Evolutionary conservation across 2,888 invertebrate species (phyloP).

Genomic region (Leptinotarsa juncta): DNA sequence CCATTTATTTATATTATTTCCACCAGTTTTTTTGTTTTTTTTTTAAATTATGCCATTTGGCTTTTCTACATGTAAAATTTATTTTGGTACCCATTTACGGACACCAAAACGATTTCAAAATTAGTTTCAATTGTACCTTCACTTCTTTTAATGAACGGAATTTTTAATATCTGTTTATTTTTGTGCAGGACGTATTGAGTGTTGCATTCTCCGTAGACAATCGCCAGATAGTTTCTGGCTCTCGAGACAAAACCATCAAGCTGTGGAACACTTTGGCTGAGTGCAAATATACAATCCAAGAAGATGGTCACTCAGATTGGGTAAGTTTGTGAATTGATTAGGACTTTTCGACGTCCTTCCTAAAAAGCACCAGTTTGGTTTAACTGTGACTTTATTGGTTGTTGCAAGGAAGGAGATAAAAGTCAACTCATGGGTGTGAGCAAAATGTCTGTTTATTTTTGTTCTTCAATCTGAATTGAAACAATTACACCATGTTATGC

Average conservation of each 20-base stretch:
- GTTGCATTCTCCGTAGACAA: slow-evolving; percentile 99
- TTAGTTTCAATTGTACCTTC: not conserved
- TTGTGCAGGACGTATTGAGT: slow-evolving; percentile 90
- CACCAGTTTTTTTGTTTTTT: too few relatives aligned
- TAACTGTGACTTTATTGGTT: slow-evolving; percentile 39
- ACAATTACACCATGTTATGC: slow-evolving; percentile 39
- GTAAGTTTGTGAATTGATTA: slow-evolving; percentile 66
- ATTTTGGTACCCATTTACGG: too few relatives aligned
- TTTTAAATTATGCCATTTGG: too few relatives aligned
- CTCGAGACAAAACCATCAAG: slow-evolving; percentile 98
- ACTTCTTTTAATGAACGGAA: not conserved
- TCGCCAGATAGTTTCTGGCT: slow-evolving; percentile 99
- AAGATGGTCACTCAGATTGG: slow-evolving; percentile 97
- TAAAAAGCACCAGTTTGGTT: slow-evolving; percentile 45
- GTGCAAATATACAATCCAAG: slow-evolving; percentile 99
- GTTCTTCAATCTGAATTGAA: slow-evolving; percentile 52
- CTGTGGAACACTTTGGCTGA: slow-evolving; percentile 99
- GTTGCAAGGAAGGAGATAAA: slow-evolving; percentile 51
- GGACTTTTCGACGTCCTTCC: slow-evolving; percentile 37
- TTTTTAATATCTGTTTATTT: slow-evolving; percentile 44
- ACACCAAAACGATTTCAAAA: too few relatives aligned
- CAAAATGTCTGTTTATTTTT: slow-evolving; percentile 38
- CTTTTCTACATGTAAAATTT: too few relatives aligned
- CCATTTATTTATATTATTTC: too few relatives aligned
- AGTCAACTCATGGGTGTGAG: slow-evolving; percentile 52